phyloP scores from a whole-genome alignment of 1,140 invertebrate genomes.

The Charaxes varanes region DNA sequence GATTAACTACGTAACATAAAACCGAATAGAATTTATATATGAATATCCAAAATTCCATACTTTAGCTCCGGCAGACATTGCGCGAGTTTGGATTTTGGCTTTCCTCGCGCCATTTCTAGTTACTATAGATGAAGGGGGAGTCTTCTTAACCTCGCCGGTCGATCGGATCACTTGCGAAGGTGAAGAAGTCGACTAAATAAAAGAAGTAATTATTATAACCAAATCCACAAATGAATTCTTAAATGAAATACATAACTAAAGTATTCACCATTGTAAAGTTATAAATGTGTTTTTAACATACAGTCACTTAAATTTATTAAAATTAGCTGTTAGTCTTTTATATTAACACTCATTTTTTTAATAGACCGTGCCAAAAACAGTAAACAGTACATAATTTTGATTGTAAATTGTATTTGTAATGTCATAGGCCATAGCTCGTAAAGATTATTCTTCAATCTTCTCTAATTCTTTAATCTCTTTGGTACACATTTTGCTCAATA shows the following conservation, averaged over 20 bases:
- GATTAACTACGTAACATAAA: no score
- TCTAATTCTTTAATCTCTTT: no score
- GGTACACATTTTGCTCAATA: no score
- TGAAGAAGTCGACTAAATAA: slow-evolving; percentile 50
- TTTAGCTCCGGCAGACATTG: slow-evolving; percentile 71
- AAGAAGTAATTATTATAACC: slow-evolving; percentile 18
- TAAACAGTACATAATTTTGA: no score
- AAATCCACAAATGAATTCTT: not conserved
- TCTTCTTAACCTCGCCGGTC: slow-evolving; percentile 54
- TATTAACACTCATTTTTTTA: no score
- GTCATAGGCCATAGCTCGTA: no score
- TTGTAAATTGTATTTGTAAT: no score
- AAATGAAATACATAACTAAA: not conserved
- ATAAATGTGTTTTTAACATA: not conserved
- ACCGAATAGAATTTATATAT: not conserved
- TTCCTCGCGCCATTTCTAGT: slow-evolving; percentile 76
- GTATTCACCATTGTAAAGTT: slow-evolving; percentile 16
- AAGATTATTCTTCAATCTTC: no score
- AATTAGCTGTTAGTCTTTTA: no score
- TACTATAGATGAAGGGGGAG: slow-evolving; percentile 62
- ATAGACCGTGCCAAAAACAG: no score
- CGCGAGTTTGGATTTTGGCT: slow-evolving; percentile 77
- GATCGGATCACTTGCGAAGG: slow-evolving; percentile 41
- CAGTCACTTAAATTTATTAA: slow-evolving; percentile 5
- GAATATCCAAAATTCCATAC: slow-evolving; percentile 23